Evolutionary conservation across 2,888 invertebrate genomes (phyloP), one percentile per base, ranked within the genome.

Genomic region (Ophioninae sp.): DNA sequence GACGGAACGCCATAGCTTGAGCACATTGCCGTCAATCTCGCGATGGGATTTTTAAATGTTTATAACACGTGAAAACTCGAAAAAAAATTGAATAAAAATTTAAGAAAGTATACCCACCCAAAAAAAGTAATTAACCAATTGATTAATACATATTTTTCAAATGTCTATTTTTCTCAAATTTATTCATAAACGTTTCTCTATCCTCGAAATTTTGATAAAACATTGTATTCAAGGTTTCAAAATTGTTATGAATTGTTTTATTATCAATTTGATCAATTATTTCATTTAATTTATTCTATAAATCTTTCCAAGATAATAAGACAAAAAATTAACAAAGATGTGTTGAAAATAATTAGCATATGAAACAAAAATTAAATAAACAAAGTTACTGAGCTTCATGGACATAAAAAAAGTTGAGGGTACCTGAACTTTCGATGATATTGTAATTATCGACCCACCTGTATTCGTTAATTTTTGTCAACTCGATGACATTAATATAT

Each of bases 21-120:
- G 77, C 82, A 68, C 67, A 44, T 65, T 74, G 65, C 75, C 17
- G 63, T 67, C 13, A 64, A 80, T 63, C 17, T 80, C 44, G 72
- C 41, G 39, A 37, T 37, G 17, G 17, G 17, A 44, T 77, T 83
- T 58, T 41, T 7, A n/a, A 23, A 51, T 17, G 10, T 58, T 44
- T 13, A 8, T 6, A 10, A 17, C 10, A 17, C 30, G 30, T 37
- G 2, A 6, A 51, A 39, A 10, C 8, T 3, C 17, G 10, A 77
- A 20, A 23, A 71, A 56, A 69, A 69, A 69, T 56, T 23, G 51
- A 2, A 8, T 23, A 1, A 51, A 7, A 44, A 65, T 65, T n/a
- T 23, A 17, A 65, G 37, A 37, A 51, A 51, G 30, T 30, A 30
- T 2, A 30, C 30, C 30, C 1, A 30, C 3, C 30, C 30, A 30